phyloP scores from a whole-genome alignment of 2,113 vertebrate genomes.

The Egretta garzetta region DNA sequence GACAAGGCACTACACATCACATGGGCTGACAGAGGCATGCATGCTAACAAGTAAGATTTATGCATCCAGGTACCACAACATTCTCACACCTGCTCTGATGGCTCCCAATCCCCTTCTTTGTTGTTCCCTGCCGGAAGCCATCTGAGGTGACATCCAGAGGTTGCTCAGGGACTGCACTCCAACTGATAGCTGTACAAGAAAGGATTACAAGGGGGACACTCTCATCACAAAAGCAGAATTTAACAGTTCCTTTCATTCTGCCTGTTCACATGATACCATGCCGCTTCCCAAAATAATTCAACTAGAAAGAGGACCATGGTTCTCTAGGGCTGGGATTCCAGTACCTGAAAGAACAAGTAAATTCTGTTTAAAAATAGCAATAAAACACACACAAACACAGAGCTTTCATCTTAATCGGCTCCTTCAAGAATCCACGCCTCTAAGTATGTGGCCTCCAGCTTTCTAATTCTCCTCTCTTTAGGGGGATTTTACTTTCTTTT shows the following conservation, averaged over 20 bases:
- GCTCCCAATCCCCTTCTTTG: slow-evolving; percentile 82
- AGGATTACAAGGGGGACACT: not conserved
- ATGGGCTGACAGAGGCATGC: not conserved
- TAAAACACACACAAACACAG: not conserved
- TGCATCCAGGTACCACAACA: not conserved
- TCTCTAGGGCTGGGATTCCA: not conserved
- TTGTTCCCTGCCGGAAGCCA: slow-evolving; percentile 92
- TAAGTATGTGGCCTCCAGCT: not conserved
- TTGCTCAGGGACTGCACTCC: slow-evolving; percentile 86
- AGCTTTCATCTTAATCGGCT: not conserved
- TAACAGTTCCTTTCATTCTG: not conserved
- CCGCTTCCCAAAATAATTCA: not conserved
- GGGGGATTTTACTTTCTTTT: not conserved
- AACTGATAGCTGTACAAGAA: slow-evolving; percentile 87
- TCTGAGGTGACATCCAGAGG: slow-evolving; percentile 93
- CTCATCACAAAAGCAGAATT: not conserved
- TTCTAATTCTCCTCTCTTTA: not conserved
- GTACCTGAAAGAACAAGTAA: not conserved
- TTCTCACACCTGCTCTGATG: slow-evolving; percentile 82
- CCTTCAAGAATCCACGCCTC: not conserved
- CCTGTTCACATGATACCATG: not conserved
- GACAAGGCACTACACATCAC: not conserved
- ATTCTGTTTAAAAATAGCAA: not conserved
- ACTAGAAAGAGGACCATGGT: not conserved
- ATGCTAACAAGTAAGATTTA: not conserved